phyloP scores from a whole-genome alignment of 2,113 vertebrate species.

The Nerophis lumbriciformis region DNA sequence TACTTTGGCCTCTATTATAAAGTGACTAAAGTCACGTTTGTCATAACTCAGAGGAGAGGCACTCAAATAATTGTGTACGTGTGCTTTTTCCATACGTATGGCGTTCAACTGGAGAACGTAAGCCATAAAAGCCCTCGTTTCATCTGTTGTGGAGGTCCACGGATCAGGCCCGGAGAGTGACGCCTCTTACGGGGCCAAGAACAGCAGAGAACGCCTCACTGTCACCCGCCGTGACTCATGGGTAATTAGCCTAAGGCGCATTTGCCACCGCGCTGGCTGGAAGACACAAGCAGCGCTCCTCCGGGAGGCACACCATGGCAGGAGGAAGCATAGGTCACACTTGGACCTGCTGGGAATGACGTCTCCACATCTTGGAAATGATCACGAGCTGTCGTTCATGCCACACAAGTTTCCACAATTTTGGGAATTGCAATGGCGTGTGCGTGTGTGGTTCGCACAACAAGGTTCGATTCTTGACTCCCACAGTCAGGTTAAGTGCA shows the following conservation, averaged over 20 bases:
- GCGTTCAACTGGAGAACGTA: background rate
- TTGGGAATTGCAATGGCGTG: too few relatives aligned
- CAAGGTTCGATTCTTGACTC: too few relatives aligned
- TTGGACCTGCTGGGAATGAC: constrained; percentile 66
- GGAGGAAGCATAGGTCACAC: constrained; percentile 58
- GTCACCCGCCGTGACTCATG: constrained; percentile 47
- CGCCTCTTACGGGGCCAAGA: constrained; percentile 58
- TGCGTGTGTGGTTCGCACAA: too few relatives aligned
- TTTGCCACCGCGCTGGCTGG: constrained; percentile 65
- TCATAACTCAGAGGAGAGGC: constrained; percentile 65
- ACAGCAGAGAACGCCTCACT: constrained; percentile 50
- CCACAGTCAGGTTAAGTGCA: too few relatives aligned
- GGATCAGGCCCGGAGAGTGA: constrained; percentile 47
- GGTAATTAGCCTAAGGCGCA: constrained; percentile 69
- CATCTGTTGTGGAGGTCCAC: constrained; percentile 71
- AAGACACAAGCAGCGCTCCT: constrained; percentile 72
- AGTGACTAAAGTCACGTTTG: constrained; percentile 57
- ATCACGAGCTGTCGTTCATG: too few relatives aligned
- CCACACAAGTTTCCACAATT: too few relatives aligned
- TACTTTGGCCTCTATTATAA: too few relatives aligned
- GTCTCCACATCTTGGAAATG: background rate
- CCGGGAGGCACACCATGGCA: constrained; percentile 39
- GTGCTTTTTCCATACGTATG: too few relatives aligned
- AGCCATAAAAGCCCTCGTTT: constrained; percentile 52
- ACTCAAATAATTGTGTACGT: constrained; percentile 37